Conservation (phyloP, 2,113 vertebrate species). For the Hirundichthys speculiger region DNA sequence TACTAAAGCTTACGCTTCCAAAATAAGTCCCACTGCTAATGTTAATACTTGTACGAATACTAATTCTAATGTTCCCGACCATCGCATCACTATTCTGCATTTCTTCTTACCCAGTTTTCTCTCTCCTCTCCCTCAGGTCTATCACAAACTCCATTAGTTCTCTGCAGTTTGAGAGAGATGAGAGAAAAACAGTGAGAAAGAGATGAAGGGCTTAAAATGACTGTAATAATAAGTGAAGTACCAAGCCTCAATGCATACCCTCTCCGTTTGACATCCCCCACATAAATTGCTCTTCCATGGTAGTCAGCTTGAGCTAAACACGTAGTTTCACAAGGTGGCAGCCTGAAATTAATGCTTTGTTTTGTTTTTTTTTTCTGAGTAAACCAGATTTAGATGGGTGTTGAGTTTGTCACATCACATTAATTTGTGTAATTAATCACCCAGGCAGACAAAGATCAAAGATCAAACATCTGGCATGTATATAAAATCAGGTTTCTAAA, state of each 20-base stretch:
- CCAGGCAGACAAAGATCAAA: no score
- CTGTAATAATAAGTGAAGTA: constrained; percentile 58
- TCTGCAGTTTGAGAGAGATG: constrained; percentile 36
- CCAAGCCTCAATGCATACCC: constrained; percentile 17
- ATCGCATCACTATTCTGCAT: constrained; percentile 15
- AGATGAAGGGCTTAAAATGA: constrained; percentile 63
- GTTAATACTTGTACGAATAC: constrained; percentile 35
- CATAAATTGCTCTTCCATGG: constrained; percentile 19
- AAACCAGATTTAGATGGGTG: no score
- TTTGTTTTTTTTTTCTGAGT: background rate
- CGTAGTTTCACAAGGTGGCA: constrained; percentile 9
- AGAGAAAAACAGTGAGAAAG: constrained; percentile 24
- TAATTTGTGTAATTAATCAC: no score
- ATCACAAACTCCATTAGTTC: constrained; percentile 58
- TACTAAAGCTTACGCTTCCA: constrained; percentile 22
- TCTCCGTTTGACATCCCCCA: constrained; percentile 33
- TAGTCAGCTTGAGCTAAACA: constrained; percentile 4
- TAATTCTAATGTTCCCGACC: constrained; percentile 28
- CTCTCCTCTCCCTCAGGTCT: constrained; percentile 48
- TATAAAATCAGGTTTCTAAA: no score
- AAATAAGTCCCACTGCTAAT: constrained; percentile 47
- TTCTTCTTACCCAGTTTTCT: constrained; percentile 6
- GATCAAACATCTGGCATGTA: no score
- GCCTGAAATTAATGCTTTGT: background rate
- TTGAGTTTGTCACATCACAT: no score